These are phyloP conservation scores for Lasioglossum malachurum DNA, from an alignment of 2,888 invertebrate genomes.

Conservation along the genomic window DNA sequence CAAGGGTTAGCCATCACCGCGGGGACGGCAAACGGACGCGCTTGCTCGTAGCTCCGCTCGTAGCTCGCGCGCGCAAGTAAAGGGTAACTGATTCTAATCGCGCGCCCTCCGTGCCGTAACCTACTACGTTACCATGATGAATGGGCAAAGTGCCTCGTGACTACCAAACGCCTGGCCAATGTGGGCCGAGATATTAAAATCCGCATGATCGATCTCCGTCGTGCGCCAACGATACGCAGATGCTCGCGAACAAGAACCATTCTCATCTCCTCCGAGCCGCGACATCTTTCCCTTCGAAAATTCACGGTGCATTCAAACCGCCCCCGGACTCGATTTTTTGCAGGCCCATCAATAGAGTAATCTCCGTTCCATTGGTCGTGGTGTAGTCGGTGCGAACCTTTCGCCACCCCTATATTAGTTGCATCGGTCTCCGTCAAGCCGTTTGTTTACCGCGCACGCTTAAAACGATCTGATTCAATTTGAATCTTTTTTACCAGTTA, in stretches of 20 bases:
- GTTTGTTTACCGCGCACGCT: neutral
- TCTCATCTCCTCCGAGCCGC: neutral
- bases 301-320: neutral
- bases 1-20: conserved; percentile 80
- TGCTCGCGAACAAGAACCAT: conserved; percentile 1
- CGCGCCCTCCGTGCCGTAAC: conserved; percentile 79
- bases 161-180: conserved; percentile 79
- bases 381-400: neutral
- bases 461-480: too few relatives aligned
- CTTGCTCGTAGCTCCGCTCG: conserved; percentile 42
- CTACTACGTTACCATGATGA: conserved; percentile 80
- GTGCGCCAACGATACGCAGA: conserved; percentile 61
- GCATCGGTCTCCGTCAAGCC: neutral
- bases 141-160: conserved; percentile 81
- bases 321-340: neutral
- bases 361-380: neutral
- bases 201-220: conserved; percentile 79
- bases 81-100: conserved; percentile 85
- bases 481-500: too few relatives aligned
- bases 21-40: conserved; percentile 66
- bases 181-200: conserved; percentile 80
- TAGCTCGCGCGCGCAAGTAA: conserved; percentile 75
- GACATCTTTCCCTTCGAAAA: conserved; percentile 11
- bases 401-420: neutral
- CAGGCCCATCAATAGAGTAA: neutral